These are phyloP conservation scores for Odobenus rosmarus DNA, from an alignment of 2,113 vertebrate species.

Conservation along the genomic window DNA sequence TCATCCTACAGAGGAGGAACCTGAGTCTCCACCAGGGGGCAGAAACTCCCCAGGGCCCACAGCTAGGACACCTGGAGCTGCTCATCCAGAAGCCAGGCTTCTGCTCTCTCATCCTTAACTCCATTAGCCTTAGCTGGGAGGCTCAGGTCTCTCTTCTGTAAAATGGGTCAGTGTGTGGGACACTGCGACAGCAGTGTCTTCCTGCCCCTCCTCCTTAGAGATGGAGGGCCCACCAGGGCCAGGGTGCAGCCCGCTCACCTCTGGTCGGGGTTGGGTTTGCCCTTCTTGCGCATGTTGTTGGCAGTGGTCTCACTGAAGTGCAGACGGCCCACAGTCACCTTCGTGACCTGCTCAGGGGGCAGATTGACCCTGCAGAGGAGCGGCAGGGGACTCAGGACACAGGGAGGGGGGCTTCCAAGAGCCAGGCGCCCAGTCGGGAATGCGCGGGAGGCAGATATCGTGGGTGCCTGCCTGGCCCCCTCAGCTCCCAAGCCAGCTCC, in stretches of 20 bases:
- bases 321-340: constrained; percentile 96
- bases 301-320: constrained; percentile 99
- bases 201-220: background rate
- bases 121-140: background rate
- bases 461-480: background rate
- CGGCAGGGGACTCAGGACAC: background rate
- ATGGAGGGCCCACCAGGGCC: rapidly evolving
- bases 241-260: constrained; percentile 84
- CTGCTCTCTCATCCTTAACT: background rate
- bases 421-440: background rate
- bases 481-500: background rate
- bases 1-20: background rate
- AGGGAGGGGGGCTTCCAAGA: background rate
- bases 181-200: rapidly evolving
- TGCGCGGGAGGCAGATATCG: rapidly evolving
- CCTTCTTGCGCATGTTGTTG: constrained; percentile 99
- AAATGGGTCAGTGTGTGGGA: background rate
- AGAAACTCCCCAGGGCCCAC: background rate
- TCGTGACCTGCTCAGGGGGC: constrained; percentile 98
- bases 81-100: background rate
- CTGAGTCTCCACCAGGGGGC: constrained; percentile 58
- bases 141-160: background rate
- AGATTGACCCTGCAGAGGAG: constrained; percentile 90
- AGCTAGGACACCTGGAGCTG: background rate
- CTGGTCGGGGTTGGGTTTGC: constrained; percentile 99